A percentile compares a stretch with the other conserved stretches of the same genome.
Evolutionary conservation across 2,888 invertebrate species (phyloP).

Genomic region (Trichogramma evanescens): DNA sequence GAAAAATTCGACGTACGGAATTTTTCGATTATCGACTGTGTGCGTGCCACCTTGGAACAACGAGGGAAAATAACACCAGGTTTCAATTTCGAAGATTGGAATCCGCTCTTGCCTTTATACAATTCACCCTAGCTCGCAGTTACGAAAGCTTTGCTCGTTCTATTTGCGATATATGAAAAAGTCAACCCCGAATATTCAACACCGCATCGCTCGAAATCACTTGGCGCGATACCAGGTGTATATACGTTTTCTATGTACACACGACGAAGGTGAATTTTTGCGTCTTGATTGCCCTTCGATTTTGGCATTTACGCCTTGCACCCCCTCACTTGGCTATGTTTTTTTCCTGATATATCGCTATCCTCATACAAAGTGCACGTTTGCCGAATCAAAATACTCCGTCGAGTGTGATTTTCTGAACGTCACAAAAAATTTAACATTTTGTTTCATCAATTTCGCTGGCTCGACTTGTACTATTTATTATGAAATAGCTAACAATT

Average conservation of each 20-base stretch:
- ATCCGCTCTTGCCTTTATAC: conserved; percentile 3
- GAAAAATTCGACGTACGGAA: not conserved
- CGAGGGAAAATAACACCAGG: conserved; percentile 4
- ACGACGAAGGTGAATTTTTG: conserved; percentile 1
- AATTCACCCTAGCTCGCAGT: not conserved
- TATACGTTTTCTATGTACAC: not conserved
- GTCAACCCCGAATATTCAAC: conserved; percentile 21
- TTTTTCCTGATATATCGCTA: not conserved
- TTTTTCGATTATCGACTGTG: conserved; percentile 13
- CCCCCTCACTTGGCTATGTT: not conserved
- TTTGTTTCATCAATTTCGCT: too few species aligned
- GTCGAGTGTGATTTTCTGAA: too few species aligned
- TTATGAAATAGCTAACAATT: too few species aligned
- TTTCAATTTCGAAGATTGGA: conserved; percentile 23
- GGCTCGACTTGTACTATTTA: too few species aligned
- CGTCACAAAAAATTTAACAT: too few species aligned
- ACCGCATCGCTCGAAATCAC: conserved; percentile 15
- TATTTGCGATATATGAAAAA: not conserved
- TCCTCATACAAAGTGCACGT: not conserved
- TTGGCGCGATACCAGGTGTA: not conserved
- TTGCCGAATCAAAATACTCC: too few species aligned
- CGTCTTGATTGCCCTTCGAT: conserved; percentile 6
- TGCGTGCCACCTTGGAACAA: conserved; percentile 10
- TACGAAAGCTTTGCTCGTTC: conserved; percentile 4
- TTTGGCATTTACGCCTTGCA: not conserved